Evolutionary conservation across 2,888 invertebrate genomes (phyloP).

Genomic region (Oscheius sp.): DNA sequence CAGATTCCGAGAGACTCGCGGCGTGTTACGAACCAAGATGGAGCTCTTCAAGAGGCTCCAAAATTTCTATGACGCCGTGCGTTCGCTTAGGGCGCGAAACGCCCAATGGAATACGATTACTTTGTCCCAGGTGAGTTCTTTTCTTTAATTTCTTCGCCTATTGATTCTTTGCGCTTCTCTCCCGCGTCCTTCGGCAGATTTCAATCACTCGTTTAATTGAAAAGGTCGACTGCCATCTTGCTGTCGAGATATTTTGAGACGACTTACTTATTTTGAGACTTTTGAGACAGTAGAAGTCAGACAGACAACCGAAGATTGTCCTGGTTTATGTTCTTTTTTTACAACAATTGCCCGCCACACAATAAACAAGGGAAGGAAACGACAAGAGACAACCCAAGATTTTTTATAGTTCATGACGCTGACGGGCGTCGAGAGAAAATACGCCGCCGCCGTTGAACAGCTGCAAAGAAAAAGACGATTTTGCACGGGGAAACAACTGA

Average conservation of each 20-base stretch:
- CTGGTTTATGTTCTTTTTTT: not conserved
- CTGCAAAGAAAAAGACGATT: not conserved
- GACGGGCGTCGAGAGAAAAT: too few relatives aligned
- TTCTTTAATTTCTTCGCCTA: not conserved
- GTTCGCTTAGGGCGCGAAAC: constrained; percentile 49
- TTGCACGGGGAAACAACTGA: not conserved
- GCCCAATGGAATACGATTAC: constrained; percentile 54
- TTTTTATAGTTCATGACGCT: too few relatives aligned
- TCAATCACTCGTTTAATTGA: constrained; percentile 20
- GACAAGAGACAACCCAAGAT: not conserved
- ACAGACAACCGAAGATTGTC: not conserved
- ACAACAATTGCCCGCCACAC: not conserved
- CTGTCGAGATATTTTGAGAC: not conserved
- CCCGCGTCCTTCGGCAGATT: constrained; percentile 23
- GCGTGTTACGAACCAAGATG: constrained; percentile 53
- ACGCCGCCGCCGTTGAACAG: not conserved
- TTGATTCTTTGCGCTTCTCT: constrained; percentile 5
- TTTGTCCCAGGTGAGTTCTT: constrained; percentile 47
- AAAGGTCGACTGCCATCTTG: constrained; percentile 23
- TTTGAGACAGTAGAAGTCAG: not conserved
- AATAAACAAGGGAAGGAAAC: not conserved
- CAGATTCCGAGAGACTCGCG: constrained; percentile 50
- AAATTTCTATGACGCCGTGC: constrained; percentile 67
- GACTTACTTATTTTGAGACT: not conserved
- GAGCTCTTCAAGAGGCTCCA: constrained; percentile 66